phyloP scores from a whole-genome alignment of 2,888 invertebrate genomes.

The Drosophila siamana region DNA sequence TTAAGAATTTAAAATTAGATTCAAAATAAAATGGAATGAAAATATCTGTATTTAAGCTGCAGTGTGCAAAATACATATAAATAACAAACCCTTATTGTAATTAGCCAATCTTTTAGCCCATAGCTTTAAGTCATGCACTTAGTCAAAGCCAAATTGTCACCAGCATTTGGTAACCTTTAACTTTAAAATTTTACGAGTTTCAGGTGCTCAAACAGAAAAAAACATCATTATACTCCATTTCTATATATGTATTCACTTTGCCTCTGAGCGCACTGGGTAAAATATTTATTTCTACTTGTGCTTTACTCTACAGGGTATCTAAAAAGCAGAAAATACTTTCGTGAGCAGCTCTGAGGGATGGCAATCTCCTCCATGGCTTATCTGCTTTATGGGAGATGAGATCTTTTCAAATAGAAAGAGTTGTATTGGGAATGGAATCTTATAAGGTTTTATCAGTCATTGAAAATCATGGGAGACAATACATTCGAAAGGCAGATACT shows the following conservation, averaged over 20 bases:
- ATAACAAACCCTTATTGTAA: too few species aligned
- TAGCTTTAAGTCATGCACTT: too few species aligned
- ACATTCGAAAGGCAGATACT: conserved; percentile 22
- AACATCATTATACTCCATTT: neutral
- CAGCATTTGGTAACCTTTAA: too few species aligned
- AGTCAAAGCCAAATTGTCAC: too few species aligned
- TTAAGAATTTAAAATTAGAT: too few species aligned
- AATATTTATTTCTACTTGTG: neutral
- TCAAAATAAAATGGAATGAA: too few species aligned
- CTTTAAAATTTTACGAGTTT: too few species aligned
- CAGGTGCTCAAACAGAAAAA: too few species aligned
- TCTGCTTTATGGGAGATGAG: conserved; percentile 31
- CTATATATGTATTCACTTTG: neutral
- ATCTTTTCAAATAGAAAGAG: conserved; percentile 58
- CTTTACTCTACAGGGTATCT: conserved; percentile 1
- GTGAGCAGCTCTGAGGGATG: conserved; percentile 5
- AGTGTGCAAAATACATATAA: too few species aligned
- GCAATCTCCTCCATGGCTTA: conserved; percentile 59
- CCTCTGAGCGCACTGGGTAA: neutral
- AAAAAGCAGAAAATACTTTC: conserved; percentile 27
- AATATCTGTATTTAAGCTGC: too few species aligned
- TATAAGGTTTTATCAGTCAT: conserved; percentile 36
- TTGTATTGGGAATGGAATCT: conserved; percentile 38
- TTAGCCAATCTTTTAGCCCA: too few species aligned
- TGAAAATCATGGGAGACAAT: conserved; percentile 38